Conservation (phyloP, 2,113 vertebrate genomes). For the Phalacrocorax pelagicus region DNA sequence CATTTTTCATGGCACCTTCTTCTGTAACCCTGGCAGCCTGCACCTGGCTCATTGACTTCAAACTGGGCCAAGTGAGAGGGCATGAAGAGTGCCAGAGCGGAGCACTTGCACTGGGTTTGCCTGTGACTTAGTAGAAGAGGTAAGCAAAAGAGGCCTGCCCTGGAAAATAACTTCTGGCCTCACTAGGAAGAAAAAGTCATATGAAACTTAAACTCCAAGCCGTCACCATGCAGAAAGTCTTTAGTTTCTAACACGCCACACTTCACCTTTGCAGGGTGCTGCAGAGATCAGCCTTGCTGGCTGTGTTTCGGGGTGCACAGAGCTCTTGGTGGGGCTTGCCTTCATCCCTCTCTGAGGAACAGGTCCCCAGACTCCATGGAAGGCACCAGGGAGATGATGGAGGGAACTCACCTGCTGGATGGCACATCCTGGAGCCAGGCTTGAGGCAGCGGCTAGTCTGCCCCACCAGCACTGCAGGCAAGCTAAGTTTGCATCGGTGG, state of each 20-base stretch:
- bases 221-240: background rate
- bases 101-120: background rate
- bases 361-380: rapidly evolving
- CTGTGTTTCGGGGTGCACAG: rapidly evolving
- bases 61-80: background rate
- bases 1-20: background rate
- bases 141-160: background rate
- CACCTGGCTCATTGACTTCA: background rate
- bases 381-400: background rate
- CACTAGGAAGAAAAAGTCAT: background rate
- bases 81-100: rapidly evolving
- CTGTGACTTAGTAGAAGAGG: background rate
- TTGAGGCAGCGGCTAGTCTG: background rate
- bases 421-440: background rate
- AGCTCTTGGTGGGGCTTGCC: background rate
- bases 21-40: background rate
- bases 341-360: rapidly evolving
- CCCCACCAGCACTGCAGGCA: background rate
- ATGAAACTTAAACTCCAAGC: background rate
- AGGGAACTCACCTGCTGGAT: background rate
- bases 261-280: rapidly evolving
- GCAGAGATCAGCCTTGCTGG: background rate
- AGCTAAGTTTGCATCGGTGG: rapidly evolving
- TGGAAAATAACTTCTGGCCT: background rate
- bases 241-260: background rate